Evolutionary conservation across 35 echinoderm and acorn worm species (phyloP), one percentile per base, ranked within the genome.

Genomic region (Strongylocentrotus purpuratus): DNA sequence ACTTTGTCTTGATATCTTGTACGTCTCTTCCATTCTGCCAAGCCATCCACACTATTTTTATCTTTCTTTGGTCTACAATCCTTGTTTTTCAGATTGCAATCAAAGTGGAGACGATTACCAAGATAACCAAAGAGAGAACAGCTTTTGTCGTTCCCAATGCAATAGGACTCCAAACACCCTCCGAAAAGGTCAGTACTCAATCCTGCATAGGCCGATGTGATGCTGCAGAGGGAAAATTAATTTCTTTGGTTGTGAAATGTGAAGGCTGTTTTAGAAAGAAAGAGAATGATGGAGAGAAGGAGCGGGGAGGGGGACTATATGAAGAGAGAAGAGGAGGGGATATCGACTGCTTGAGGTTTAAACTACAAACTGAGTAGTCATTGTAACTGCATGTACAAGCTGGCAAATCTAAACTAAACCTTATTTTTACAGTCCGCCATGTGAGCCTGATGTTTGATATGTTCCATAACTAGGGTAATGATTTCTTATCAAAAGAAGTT

Each of bases 101-200:
- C 33, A 78, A 78, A 20, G 91, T 97, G 85, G 95, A 96, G 52
- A 93, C 96, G 28, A 96, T 97, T 48, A 50, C 78, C 47, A 96
- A 90, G 32, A 96, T 97, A 28, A 97, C 95, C 61, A 97, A 95
- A 97, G 95, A 97, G 90, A 88, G 94, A 65, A 97, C 96, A 20
- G 96, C 93, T 22, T 97, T 97, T 91, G 96, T 97, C n/a, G 96
- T 97, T 22, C 96, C 96, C 45, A 97, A 97, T 93, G 96, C 96
- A 31, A 97, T 97, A 88, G 96, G 96, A 87, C 65, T 97, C 41
- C 95, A 95, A 15, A 97, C 96, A 35, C 61, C 94, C 35, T 46
- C 95, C 0, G 33, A 97, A 87, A 97, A 96, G 93, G 95, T 97
- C 94, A 85, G 92, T 95, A 86, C 65, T n/a, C 65, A 78, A 78